Percentiles rank a stretch among this genome's conserved stretches.
Conservation (phyloP, 2,113 vertebrate species). For the Petromus typicus region DNA sequence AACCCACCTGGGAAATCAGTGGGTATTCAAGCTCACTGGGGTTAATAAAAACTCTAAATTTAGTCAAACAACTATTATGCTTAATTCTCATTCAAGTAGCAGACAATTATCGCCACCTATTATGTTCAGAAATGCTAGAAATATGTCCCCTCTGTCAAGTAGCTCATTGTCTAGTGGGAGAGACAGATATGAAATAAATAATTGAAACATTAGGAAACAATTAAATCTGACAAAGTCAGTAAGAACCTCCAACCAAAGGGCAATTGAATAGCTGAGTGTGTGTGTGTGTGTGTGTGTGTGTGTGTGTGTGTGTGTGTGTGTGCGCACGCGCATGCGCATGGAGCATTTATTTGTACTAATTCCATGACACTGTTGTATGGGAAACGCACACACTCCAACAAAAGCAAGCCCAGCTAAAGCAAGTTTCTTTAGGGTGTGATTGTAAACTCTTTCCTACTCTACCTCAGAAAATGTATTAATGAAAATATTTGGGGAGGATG, state of each 20-base stretch:
- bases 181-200: not conserved
- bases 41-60: constrained; percentile 6
- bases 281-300: not conserved
- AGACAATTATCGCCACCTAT: not conserved
- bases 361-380: not conserved
- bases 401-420: not conserved
- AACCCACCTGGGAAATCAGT: not conserved
- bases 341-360: not conserved
- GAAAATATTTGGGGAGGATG: not conserved
- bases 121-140: not conserved
- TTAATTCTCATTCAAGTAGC: not conserved
- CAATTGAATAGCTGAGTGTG: not conserved
- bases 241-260: not conserved
- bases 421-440: not conserved
- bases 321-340: too few relatives aligned
- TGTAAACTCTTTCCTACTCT: constrained; percentile 5
- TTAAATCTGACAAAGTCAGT: not conserved
- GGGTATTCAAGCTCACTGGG: not conserved
- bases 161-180: not conserved
- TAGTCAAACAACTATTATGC: not conserved
- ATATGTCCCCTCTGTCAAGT: not conserved
- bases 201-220: not conserved
- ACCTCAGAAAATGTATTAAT: not conserved
- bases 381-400: not conserved
- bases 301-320: not conserved